Percentiles rank a stretch among this genome's conserved stretches.
These are phyloP conservation scores for Falcaria lacertinaria DNA, from an alignment of 2,888 invertebrate species.

Conservation along the genomic window DNA sequence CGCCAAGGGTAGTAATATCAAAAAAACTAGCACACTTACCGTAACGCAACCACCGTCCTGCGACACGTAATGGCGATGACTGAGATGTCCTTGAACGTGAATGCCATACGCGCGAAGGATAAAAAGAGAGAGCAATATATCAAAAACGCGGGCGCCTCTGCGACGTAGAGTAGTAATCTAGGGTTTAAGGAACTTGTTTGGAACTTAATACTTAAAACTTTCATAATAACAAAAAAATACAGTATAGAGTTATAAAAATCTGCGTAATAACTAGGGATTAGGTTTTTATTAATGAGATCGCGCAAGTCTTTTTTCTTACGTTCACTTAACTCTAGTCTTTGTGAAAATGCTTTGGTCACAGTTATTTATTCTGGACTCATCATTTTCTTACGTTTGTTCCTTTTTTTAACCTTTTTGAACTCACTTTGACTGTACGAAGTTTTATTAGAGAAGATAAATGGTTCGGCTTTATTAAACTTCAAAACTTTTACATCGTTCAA, in stretches of 20 bases:
- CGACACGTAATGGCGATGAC: no score
- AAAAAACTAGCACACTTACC: no score
- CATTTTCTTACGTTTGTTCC: constrained; percentile 15
- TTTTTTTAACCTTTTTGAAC: constrained; percentile 1
- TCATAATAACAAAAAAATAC: no score
- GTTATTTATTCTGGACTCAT: constrained; percentile 1
- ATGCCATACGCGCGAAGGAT: no score
- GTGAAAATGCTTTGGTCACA: constrained; percentile 2
- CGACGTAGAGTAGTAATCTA: no score
- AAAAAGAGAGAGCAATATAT: no score
- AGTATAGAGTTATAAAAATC: constrained; percentile 7
- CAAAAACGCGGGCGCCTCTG: no score
- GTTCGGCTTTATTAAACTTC: constrained; percentile 6
- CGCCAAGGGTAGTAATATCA: no score
- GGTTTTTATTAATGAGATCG: constrained; percentile 6
- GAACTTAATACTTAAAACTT: no score
- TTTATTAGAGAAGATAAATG: constrained; percentile 10
- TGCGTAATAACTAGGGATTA: constrained; percentile 12
- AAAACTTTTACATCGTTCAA: constrained; percentile 7
- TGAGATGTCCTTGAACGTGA: no score
- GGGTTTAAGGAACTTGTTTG: no score
- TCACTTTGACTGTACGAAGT: constrained; percentile 6
- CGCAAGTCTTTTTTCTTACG: constrained; percentile 9
- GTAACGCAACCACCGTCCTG: no score
- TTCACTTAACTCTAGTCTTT: constrained; percentile 4